These are phyloP conservation scores for Pyxicephalus adspersus DNA, from an alignment of 2,113 vertebrate genomes.

Conservation along the genomic window DNA sequence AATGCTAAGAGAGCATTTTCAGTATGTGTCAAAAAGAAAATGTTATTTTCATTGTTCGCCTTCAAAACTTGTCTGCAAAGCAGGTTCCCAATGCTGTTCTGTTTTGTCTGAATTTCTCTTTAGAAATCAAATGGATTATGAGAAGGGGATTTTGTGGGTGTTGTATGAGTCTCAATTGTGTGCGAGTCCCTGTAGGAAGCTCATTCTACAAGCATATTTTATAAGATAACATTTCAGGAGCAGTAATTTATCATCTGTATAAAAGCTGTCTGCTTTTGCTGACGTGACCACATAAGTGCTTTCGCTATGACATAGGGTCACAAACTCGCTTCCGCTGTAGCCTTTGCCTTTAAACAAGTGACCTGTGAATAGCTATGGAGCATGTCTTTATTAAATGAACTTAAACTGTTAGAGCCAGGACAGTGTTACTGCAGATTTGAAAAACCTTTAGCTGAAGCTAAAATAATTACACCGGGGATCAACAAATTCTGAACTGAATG, in stretches of 20 bases:
- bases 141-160: too few species aligned
- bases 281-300: not conserved
- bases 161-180: too few species aligned
- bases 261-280: not conserved
- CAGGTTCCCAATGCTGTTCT: too few species aligned
- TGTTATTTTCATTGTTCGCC: too few species aligned
- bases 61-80: too few species aligned
- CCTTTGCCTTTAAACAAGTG: constrained; percentile 3
- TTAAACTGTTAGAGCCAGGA: constrained; percentile 7
- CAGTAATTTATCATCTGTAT: not conserved
- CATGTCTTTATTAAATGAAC: constrained; percentile 21
- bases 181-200: too few species aligned
- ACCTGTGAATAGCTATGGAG: constrained; percentile 18
- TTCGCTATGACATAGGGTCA: not conserved
- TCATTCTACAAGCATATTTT: too few species aligned
- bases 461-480: constrained; percentile 18
- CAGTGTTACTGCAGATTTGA: not conserved
- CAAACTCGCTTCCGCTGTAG: not conserved
- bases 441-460: not conserved
- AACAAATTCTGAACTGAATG: not conserved
- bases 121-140: too few species aligned
- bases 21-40: too few species aligned
- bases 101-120: too few species aligned
- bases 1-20: too few species aligned
- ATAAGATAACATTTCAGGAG: not conserved